Conservation (phyloP, 2,113 vertebrate genomes). For the Phrynocephalus versicolor region DNA sequence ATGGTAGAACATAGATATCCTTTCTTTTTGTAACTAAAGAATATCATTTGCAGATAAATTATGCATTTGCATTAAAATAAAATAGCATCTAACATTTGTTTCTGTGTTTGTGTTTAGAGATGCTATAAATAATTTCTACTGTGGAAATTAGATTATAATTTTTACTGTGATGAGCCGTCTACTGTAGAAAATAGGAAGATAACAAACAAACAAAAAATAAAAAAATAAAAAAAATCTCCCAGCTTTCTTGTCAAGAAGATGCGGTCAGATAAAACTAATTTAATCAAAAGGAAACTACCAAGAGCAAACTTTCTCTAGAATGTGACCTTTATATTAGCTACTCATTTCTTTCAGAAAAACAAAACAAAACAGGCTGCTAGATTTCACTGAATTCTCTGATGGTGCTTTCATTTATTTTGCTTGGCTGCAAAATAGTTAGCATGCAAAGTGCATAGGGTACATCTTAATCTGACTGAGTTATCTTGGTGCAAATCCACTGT, state of each 20-base stretch:
- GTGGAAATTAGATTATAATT: too few relatives aligned
- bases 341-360: background rate
- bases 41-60: too few relatives aligned
- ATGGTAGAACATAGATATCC: background rate
- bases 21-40: too few relatives aligned
- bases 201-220: too few relatives aligned
- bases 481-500: constrained; percentile 50
- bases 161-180: too few relatives aligned
- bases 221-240: background rate
- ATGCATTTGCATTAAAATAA: background rate
- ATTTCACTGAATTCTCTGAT: constrained; percentile 51
- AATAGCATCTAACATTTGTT: background rate
- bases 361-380: constrained; percentile 34
- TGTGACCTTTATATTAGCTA: constrained; percentile 37
- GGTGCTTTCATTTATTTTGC: constrained; percentile 40
- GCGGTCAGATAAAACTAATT: background rate
- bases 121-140: background rate
- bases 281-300: constrained; percentile 31
- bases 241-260: accelerated
- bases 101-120: background rate
- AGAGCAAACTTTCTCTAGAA: constrained; percentile 41
- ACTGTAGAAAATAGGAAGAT: too few relatives aligned
- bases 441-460: constrained; percentile 35
- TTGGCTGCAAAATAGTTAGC: constrained; percentile 30
- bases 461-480: constrained; percentile 19